Base-by-base conservation (phyloP, 2,113 vertebrate species). In the Stegastes partitus region DNA sequence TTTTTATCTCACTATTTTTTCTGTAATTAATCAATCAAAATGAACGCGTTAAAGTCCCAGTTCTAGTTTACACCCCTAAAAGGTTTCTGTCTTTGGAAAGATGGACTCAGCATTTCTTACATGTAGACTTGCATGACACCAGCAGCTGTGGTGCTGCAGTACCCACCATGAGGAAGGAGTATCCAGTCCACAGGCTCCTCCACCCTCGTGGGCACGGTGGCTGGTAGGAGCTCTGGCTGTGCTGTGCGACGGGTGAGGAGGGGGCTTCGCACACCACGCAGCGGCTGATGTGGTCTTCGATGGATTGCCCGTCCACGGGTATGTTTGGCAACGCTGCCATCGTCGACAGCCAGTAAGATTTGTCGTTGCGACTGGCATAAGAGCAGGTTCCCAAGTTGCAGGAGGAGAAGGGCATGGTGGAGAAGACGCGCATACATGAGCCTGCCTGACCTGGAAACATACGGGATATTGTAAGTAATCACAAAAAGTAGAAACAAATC, bases 141-240 rank as follows among this genome's bases (percentile, higher is more conserved):
- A 8, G 31, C 31, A 34, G 31, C 53, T 21, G 56, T 21, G 16
- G 18, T 16, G 2, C n/a, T 70, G 14, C 39, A 50, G 53, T 9
- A 65, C 96, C 93, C 89, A 98, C 98, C 98, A 98, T 98, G 76
- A 98, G 73, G 77, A 98, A 98, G 0, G 98, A 99, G 81, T 96
- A 97, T 12, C 98, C 98, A 0, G 90, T 93, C 98, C 98, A 99
- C 18, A 99, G 95, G 47, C 92, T 95, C 10, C 68, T 94, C 98
- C 97, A 99, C 56, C 49, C 57, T 0, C 0, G 55, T 0, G 98
- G 98, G 51, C 98, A 99, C 0, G 58, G 54, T 0, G 97, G 96
- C 0, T 89, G 71, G 6, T 58, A 50, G 50, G 91, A 84, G 56
- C 95, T 95, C 84, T 98, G 97, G 85, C 96, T 97, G 91, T 98